Percentiles rank a stretch among this genome's conserved stretches.
Evolutionary conservation across 1,140 invertebrate species (phyloP).

Genomic region (Aplysia californica): DNA sequence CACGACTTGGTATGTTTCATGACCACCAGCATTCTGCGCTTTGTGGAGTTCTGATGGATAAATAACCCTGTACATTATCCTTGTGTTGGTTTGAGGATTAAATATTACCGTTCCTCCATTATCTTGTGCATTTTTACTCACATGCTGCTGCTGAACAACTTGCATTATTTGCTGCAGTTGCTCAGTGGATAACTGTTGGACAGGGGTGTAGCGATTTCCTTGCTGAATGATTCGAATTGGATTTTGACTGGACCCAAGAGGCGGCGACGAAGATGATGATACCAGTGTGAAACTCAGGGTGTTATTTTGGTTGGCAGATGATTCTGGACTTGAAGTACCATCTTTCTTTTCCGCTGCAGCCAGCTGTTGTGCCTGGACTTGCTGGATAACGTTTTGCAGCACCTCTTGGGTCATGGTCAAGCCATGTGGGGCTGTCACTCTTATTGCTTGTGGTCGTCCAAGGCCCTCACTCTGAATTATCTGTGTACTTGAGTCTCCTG

Average conservation of each 20-base stretch:
- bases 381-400: slow-evolving; percentile 15
- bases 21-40: slow-evolving; percentile 24
- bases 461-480: not conserved
- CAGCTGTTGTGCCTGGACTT: slow-evolving; percentile 20
- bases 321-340: not conserved
- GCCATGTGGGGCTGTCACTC: not conserved
- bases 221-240: slow-evolving; percentile 77
- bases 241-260: slow-evolving; percentile 74
- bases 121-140: slow-evolving; percentile 53
- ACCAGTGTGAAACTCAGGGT: slow-evolving; percentile 39
- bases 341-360: slow-evolving; percentile 8
- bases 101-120: slow-evolving; percentile 68
- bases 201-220: slow-evolving; percentile 72
- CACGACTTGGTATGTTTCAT: slow-evolving; percentile 23
- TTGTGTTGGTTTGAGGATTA: slow-evolving; percentile 72
- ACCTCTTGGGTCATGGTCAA: slow-evolving; percentile 20
- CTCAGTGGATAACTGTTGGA: slow-evolving; percentile 72
- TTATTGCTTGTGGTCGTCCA: not conserved
- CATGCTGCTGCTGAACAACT: slow-evolving; percentile 70
- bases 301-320: not conserved
- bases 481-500: not conserved
- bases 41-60: slow-evolving; percentile 68
- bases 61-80: slow-evolving; percentile 73
- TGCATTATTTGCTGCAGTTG: slow-evolving; percentile 76
- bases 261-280: slow-evolving; percentile 52